These are phyloP conservation scores for Sinonovacula constricta DNA, from an alignment of 1,140 invertebrate species.

Conservation along the genomic window DNA sequence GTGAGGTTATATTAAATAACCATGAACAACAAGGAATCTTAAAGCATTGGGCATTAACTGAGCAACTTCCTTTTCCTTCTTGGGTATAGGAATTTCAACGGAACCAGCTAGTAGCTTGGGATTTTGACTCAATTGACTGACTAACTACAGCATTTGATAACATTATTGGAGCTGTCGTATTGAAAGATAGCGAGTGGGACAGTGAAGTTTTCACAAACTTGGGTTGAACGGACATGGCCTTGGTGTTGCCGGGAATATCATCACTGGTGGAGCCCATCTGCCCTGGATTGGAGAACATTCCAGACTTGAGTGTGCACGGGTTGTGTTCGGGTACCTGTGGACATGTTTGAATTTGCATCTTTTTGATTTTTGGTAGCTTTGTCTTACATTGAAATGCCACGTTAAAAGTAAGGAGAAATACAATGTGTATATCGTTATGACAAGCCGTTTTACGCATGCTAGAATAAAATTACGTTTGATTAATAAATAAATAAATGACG, in stretches of 20 bases:
- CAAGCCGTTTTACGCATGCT: too few relatives aligned
- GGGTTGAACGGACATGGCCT: conserved; percentile 12
- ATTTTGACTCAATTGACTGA: conserved; percentile 12
- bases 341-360: conserved; percentile 15
- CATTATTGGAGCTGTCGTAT: conserved; percentile 38
- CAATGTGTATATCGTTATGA: too few relatives aligned
- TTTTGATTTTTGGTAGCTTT: too few relatives aligned
- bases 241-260: conserved; percentile 39
- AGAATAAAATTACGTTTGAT: too few relatives aligned
- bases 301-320: conserved; percentile 49
- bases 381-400: too few relatives aligned
- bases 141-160: conserved; percentile 48
- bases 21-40: too few relatives aligned
- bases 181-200: conserved; percentile 7
- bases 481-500: too few relatives aligned
- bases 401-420: conserved; percentile 47
- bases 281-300: conserved; percentile 65
- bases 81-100: conserved; percentile 32
- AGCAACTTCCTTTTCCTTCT: background rate
- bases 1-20: too few relatives aligned
- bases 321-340: background rate
- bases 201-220: conserved; percentile 17
- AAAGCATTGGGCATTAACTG: too few relatives aligned
- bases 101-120: conserved; percentile 34
- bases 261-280: background rate